Base-by-base conservation (phyloP, 2,888 invertebrate genomes). In the Caenorhabditis virilis region DNA sequence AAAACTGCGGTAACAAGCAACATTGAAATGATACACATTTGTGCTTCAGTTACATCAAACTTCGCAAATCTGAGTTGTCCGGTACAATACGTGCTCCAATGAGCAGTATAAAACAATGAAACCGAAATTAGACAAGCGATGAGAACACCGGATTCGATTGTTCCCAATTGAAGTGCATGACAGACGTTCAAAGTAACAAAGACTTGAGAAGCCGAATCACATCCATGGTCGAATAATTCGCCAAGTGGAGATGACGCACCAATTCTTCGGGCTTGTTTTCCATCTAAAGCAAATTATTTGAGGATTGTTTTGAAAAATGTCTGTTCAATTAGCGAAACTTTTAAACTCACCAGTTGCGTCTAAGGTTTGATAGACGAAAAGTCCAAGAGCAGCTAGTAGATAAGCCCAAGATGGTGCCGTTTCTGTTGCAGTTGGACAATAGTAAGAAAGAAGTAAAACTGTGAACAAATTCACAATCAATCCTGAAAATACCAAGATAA, bases 61-160 rank as follows among this genome's bases (percentile, higher is more conserved):
- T 57, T 61, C 23, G 69, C 52, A 76, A 98, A 82, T 48, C 78
- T 77, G 23, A 87, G 78, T 33, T 83, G 85, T 85, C 89, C 97
- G 65, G 97, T 95, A 39, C 97, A 95, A 85, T 98, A 99, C 0
- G 97, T 95, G 85, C 97, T 95, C 98, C 98, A 99, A 86, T 99
- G 98, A 18, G 98, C 97, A 85, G 92, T 92, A 86, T 98, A 99
- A 87, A 98, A 99, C 64, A 97, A 86, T 25, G 92, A 90, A 87
- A 94, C 91, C 35, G 94, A 93, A 85, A 92, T 90, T 84, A 95
- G 91, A 85, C 93, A 93, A 88, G 94, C 89, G 85, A 94, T 92
- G 86, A 97, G 93, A 89, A 97, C 91, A 90, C 93, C 91, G 59
- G 90, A 90, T 16, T 94, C 93, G 84, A 91, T 90, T 79, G 90